Evolutionary conservation across 1,140 invertebrate species (phyloP), one percentile per base, ranked within the genome.

Genomic region (Elymnias hypermnestra): DNA sequence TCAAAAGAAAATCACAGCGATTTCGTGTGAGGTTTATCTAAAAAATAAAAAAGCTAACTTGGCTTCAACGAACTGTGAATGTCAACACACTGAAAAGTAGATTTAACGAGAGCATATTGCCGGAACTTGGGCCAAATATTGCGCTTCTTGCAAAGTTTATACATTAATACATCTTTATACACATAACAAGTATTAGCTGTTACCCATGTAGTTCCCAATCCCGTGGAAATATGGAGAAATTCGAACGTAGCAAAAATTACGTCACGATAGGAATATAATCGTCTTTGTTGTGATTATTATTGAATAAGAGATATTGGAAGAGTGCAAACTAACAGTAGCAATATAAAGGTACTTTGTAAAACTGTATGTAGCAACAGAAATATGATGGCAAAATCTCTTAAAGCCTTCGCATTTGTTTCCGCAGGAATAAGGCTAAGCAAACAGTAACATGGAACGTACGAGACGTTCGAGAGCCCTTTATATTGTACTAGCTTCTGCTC

Each of bases 401-500:
- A 33, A 33, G 29, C 13, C 13, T 15, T n/a, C 7, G 29, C 29
- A 33, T 35, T 38, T 45, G 43, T 45, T 15, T 41, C 31, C 14
- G 21, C 7, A 9, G 22, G 28, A 33, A 17, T 14, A 29, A 19
- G n/a, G n/a, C 25, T 22, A 21, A 43, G n/a, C 18, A 43, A 43
- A 43, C 26, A 47, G 40, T 47, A 52, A 41, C 23, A 26, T 51
- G 38, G 28, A 40, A 33, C 26, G 13, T 18, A 53, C 17, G 18
- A 28, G 37, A 43, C 25, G 31, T 39, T 44, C 26, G 29, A 29
- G 44, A 25, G 38, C 26, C 15, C 45, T 21, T 39, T 54, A 43
- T 39, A 54, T 48, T 48, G 40, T 54, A 45, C n/a, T n/a, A n/a
- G n/a, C n/a, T n/a, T n/a, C n/a, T n/a, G n/a, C n/a, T n/a, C n/a